Percentiles rank a stretch among this genome's conserved stretches.
phyloP scores from a whole-genome alignment of 2,797 vertebrate species.

The Toxotes lorentzi region DNA sequence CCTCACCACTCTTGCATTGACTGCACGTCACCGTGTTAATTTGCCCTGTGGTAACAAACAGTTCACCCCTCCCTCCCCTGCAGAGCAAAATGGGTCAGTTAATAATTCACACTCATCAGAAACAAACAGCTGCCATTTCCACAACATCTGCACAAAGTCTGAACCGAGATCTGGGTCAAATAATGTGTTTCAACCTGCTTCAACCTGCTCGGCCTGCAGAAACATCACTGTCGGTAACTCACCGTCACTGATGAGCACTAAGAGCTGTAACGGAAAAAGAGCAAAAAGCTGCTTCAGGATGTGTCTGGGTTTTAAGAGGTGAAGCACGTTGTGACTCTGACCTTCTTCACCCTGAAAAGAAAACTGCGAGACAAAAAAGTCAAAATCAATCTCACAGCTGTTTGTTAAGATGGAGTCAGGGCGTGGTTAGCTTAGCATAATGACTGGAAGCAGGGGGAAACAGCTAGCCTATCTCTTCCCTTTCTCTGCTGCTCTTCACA shows the following conservation, averaged over 20 bases:
- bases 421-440: constrained; percentile 2
- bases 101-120: constrained; percentile 37
- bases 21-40: constrained; percentile 39
- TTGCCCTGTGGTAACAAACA: constrained; percentile 23
- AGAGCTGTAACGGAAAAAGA: neutral
- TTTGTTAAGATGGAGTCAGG: neutral
- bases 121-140: constrained; percentile 40
- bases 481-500: no score
- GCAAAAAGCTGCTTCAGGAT: neutral
- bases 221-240: no score
- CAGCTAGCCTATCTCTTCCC: neutral
- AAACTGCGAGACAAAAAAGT: neutral
- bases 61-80: neutral
- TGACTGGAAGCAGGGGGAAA: neutral
- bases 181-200: constrained; percentile 11
- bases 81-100: constrained; percentile 22
- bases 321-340: neutral
- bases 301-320: neutral
- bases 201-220: neutral
- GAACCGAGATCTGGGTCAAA: constrained; percentile 23
- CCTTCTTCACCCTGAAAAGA: neutral
- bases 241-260: neutral
- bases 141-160: constrained; percentile 23
- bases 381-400: neutral
- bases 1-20: constrained; percentile 23